phyloP scores from a whole-genome alignment of 2,113 vertebrate genomes.

The Carassius gibelio region DNA sequence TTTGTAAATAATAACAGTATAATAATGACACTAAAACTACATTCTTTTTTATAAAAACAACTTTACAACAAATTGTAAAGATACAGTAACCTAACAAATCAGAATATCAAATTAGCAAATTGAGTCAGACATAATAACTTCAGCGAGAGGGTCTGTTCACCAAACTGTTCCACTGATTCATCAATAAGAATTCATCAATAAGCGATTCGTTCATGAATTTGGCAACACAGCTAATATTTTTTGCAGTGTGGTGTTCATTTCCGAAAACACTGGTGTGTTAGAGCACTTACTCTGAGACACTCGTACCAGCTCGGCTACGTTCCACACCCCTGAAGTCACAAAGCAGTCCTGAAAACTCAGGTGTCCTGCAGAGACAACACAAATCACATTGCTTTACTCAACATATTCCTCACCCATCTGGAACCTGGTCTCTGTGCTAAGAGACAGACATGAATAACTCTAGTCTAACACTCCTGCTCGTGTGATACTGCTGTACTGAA shows the following conservation, averaged over 20 bases:
- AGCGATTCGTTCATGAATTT: neutral
- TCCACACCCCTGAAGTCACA: constrained; percentile 96
- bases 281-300: constrained; percentile 91
- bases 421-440: neutral
- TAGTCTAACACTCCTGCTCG: neutral
- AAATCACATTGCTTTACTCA: neutral
- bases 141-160: neutral
- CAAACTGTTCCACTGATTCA: neutral
- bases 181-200: neutral
- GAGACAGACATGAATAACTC: neutral
- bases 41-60: neutral
- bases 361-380: constrained; percentile 78
- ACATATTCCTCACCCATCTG: neutral
- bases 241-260: neutral
- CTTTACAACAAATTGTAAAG: neutral
- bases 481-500: neutral
- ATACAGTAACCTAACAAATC: neutral
- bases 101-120: neutral
- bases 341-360: constrained; percentile 97
- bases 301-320: constrained; percentile 91
- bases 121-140: neutral
- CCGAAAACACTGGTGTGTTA: constrained; percentile 27
- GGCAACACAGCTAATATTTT: neutral
- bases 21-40: too few species aligned
- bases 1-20: too few species aligned